These are phyloP conservation scores for Metallyticus violacea DNA, from an alignment of 2,888 invertebrate genomes.

Conservation along the genomic window DNA sequence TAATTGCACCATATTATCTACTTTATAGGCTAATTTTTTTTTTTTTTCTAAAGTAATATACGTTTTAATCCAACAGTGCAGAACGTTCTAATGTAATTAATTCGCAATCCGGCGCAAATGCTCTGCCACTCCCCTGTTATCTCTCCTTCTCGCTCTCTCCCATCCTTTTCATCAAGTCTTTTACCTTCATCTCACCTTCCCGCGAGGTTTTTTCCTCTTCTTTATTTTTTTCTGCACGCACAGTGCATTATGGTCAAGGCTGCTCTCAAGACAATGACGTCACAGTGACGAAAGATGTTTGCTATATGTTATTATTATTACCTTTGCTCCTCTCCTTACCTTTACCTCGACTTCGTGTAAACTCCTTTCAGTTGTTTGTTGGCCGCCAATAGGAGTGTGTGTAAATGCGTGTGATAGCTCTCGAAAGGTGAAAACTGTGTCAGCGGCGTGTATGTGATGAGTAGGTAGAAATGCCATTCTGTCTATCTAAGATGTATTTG, in stretches of 20 bases:
- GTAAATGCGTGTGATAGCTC: background rate
- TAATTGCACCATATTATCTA: too few species aligned
- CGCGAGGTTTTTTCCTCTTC: background rate
- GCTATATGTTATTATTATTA: background rate
- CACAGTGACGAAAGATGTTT: background rate
- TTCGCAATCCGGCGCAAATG: background rate
- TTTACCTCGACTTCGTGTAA: background rate
- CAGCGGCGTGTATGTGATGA: background rate
- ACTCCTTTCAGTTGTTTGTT: background rate
- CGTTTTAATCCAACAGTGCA: background rate
- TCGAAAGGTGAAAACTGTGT: background rate
- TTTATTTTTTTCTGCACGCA: background rate
- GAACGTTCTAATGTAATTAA: background rate
- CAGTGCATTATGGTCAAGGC: background rate
- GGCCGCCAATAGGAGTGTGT: background rate
- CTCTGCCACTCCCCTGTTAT: background rate
- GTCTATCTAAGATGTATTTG: background rate
- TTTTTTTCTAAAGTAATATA: too few species aligned
- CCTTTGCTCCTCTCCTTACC: background rate
- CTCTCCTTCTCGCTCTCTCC: background rate
- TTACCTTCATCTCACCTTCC: background rate
- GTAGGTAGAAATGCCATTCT: background rate
- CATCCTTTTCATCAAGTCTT: background rate
- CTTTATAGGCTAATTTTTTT: too few species aligned
- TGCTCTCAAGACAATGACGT: background rate